phyloP scores from a whole-genome alignment of 2,888 invertebrate genomes.

The Leucophora obtusa region DNA sequence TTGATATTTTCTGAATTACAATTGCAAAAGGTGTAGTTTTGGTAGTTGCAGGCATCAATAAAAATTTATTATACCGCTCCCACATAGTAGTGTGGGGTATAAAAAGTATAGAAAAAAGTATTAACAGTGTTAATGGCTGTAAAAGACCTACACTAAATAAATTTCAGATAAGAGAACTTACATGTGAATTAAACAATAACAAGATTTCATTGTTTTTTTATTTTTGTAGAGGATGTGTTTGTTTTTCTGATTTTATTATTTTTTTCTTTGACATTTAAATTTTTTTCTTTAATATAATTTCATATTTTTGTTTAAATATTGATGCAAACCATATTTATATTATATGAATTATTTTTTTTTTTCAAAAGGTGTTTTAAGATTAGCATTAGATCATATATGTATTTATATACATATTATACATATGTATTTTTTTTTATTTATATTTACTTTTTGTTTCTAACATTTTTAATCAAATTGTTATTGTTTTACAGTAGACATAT shows the following conservation, averaged over 20 bases:
- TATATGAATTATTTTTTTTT: not conserved
- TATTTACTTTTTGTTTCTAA: not conserved
- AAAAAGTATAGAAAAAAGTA: not conserved
- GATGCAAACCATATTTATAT: not conserved
- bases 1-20: too few species aligned
- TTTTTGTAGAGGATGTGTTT: not conserved
- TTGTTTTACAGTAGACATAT: not conserved
- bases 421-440: not conserved
- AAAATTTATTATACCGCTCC: too few species aligned
- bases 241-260: not conserved
- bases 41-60: too few species aligned
- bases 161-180: conserved; percentile 19
- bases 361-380: not conserved
- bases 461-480: not conserved
- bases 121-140: not conserved
- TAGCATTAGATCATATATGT: not conserved
- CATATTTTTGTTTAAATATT: not conserved
- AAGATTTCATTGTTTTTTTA: not conserved
- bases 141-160: conserved; percentile 16
- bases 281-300: too few species aligned
- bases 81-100: too few species aligned
- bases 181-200: not conserved
- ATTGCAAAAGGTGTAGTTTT: too few species aligned
- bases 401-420: too few species aligned
- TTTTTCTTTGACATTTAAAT: not conserved